Evolutionary conservation across 2,113 vertebrate species (phyloP).

Genomic region (Phoenicopterus ruber): DNA sequence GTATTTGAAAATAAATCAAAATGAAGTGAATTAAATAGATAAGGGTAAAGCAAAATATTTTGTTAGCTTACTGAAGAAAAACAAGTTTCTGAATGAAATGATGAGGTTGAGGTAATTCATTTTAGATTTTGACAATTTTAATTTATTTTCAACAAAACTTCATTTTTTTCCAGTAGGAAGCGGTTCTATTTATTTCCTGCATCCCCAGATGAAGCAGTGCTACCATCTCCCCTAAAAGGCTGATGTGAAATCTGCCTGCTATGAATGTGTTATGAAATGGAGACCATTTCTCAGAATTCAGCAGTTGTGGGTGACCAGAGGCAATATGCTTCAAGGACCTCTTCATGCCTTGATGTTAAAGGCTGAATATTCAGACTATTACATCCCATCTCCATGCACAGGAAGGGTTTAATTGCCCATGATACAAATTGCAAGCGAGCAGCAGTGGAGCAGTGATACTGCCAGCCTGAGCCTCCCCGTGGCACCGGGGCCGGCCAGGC

Average conservation of each 20-base stretch:
- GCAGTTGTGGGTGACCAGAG: not conserved
- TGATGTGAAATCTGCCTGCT: not conserved
- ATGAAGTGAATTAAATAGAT: not conserved
- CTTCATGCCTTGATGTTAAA: not conserved
- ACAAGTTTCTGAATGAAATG: not conserved
- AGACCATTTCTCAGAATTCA: slow-evolving; percentile 10
- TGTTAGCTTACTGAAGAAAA: not conserved
- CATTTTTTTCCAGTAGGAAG: not conserved
- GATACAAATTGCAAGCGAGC: not conserved
- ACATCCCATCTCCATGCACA: not conserved
- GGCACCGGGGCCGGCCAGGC: not conserved
- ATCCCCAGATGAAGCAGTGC: not conserved
- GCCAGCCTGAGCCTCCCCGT: not conserved
- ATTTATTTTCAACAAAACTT: slow-evolving; percentile 26
- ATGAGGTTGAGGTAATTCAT: not conserved
- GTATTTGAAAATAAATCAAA: slow-evolving; percentile 12
- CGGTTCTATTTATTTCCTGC: not conserved
- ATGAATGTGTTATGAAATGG: not conserved
- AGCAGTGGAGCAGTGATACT: not conserved
- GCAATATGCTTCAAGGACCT: not conserved
- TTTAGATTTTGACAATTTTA: not conserved
- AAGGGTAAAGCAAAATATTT: not conserved
- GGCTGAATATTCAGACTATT: not conserved
- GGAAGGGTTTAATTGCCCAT: slow-evolving; percentile 4
- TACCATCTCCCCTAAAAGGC: not conserved